These are phyloP conservation scores for Gasteruption jaculator DNA, from an alignment of 2,888 invertebrate genomes.

Conservation along the genomic window DNA sequence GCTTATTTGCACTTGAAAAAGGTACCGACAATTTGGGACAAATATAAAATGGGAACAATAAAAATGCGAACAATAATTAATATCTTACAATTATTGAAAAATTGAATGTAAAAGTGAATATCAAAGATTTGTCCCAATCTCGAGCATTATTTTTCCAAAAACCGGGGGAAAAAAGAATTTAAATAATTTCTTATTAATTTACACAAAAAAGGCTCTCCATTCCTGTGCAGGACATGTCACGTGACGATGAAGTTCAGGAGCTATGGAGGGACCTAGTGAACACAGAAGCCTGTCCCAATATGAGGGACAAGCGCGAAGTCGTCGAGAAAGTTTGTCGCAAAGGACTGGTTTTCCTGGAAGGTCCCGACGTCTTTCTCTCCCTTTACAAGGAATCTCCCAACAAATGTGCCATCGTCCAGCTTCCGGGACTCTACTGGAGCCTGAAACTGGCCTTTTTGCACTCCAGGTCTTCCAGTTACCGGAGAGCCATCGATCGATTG, in stretches of 20 bases:
- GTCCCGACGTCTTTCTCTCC: constrained; percentile 39
- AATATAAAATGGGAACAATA: no score
- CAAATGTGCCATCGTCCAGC: constrained; percentile 28
- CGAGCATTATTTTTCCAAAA: no score
- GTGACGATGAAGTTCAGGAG: constrained; percentile 24
- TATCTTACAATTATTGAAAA: constrained; percentile 1
- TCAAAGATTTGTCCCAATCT: no score
- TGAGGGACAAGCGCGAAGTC: constrained; percentile 36
- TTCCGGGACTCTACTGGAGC: constrained; percentile 27
- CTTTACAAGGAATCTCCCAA: constrained; percentile 27
- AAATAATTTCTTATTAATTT: no score
- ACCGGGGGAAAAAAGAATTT: no score
- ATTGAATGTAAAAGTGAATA: no score
- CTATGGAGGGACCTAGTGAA: constrained; percentile 45
- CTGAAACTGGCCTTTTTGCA: constrained; percentile 29
- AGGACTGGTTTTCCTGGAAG: constrained; percentile 47
- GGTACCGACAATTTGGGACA: constrained; percentile 3
- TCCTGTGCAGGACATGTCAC: constrained; percentile 18
- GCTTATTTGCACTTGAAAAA: constrained; percentile 45
- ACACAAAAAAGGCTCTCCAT: neutral
- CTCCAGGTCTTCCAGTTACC: constrained; percentile 32
- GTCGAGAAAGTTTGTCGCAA: constrained; percentile 43
- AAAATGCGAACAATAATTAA: no score
- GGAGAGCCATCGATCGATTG: constrained; percentile 36
- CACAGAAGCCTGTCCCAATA: constrained; percentile 46